Percentiles rank a stretch among this genome's conserved stretches.
These are phyloP conservation scores for Scomber japonicus DNA, from an alignment of 2,113 vertebrate genomes.

Conservation along the genomic window DNA sequence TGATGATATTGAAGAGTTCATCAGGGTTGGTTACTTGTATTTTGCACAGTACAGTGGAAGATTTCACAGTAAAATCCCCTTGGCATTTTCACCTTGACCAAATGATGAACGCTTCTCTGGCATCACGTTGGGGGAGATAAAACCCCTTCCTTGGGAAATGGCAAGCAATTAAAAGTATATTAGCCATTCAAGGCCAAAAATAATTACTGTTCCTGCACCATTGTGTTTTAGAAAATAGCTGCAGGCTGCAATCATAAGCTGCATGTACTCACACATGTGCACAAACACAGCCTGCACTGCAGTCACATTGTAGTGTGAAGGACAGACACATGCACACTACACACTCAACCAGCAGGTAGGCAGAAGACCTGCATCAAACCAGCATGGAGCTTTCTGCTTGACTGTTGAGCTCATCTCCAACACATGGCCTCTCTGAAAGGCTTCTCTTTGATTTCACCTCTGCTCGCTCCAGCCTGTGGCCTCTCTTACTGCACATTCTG, in stretches of 20 bases:
- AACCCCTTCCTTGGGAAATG: constrained; percentile 63
- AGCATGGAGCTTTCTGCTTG: not conserved
- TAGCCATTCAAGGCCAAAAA: constrained; percentile 77
- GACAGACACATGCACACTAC: not conserved
- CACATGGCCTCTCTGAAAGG: constrained; percentile 49
- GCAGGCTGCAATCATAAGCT: constrained; percentile 63
- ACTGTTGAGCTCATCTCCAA: constrained; percentile 10
- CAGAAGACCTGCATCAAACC: constrained; percentile 1
- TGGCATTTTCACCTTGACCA: constrained; percentile 59
- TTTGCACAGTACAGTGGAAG: constrained; percentile 8
- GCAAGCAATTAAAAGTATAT: constrained; percentile 82
- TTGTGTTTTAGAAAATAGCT: constrained; percentile 78
- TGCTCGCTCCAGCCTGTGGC: not conserved
- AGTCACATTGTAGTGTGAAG: too few species aligned
- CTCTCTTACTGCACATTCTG: not conserved
- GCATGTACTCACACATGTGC: constrained; percentile 41
- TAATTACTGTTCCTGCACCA: constrained; percentile 76
- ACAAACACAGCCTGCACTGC: constrained; percentile 26
- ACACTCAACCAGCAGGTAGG: not conserved
- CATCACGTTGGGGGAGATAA: constrained; percentile 62
- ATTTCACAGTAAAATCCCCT: constrained; percentile 24
- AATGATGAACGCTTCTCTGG: constrained; percentile 61
- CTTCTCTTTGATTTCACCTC: constrained; percentile 53
- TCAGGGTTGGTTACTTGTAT: constrained; percentile 8
- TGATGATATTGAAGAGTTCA: constrained; percentile 9